phyloP scores from a whole-genome alignment of 2,113 vertebrate genomes.

The Cyprinus carpio region DNA sequence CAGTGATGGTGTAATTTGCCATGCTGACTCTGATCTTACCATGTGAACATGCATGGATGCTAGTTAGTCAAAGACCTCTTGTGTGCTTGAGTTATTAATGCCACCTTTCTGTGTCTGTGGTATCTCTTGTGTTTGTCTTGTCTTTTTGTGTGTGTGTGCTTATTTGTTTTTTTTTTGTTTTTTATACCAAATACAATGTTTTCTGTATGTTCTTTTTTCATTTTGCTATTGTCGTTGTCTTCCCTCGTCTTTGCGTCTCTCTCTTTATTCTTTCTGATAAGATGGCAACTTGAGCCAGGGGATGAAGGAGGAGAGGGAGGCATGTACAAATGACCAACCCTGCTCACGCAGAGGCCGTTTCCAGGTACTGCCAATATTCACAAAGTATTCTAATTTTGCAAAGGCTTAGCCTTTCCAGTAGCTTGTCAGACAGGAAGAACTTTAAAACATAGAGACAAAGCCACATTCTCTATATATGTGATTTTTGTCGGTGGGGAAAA shows the following conservation, averaged over 20 bases:
- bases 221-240: conserved; percentile 52
- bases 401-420: no score
- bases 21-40: conserved; percentile 18
- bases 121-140: conserved; percentile 8
- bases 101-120: conserved; percentile 56
- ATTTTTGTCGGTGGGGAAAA: no score
- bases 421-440: no score
- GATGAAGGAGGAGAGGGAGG: conserved; percentile 62
- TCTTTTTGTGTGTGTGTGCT: conserved; percentile 57
- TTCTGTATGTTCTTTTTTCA: conserved; percentile 47
- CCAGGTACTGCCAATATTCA: conserved; percentile 62
- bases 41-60: conserved; percentile 58
- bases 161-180: conserved; percentile 54
- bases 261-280: conserved; percentile 62
- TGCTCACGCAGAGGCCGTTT: conserved; percentile 71
- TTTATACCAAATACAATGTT: conserved; percentile 54
- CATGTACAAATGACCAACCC: conserved; percentile 51
- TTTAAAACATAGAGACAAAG: no score
- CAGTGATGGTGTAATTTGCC: conserved; percentile 6
- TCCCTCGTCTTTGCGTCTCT: conserved; percentile 44
- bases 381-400: no score
- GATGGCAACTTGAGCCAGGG: conserved; percentile 65
- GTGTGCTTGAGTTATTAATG: conserved; percentile 61
- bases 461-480: no score
- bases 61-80: conserved; percentile 45